phyloP scores from a whole-genome alignment of 1,140 invertebrate species.

The Cherax destructor region DNA sequence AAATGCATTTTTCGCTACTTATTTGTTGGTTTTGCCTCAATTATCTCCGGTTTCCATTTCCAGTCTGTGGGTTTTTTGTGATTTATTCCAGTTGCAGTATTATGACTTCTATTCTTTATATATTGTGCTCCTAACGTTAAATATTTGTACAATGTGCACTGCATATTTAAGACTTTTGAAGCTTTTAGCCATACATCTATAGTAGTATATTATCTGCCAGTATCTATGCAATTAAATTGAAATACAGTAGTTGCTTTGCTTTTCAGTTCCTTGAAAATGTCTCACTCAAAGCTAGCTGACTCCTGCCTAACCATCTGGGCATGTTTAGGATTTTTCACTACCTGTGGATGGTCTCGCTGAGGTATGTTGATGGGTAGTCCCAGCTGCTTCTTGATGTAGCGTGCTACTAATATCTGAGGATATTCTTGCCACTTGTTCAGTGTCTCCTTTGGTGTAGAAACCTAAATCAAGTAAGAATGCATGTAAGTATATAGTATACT shows the following conservation, averaged over 20 bases:
- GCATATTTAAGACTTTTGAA: not conserved
- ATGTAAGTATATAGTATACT: not conserved
- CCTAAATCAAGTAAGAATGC: constrained; percentile 74
- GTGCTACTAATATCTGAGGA: constrained; percentile 90
- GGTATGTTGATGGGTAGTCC: constrained; percentile 79
- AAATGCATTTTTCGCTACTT: too few species aligned
- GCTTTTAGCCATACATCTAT: not conserved
- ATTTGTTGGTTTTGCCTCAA: too few species aligned
- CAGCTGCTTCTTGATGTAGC: constrained; percentile 90
- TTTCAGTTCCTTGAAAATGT: not conserved
- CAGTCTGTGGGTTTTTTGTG: too few species aligned
- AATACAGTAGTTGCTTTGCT: not conserved
- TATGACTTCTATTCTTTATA: not conserved
- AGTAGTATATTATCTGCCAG: not conserved
- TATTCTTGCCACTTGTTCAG: constrained; percentile 94
- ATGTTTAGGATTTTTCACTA: constrained; percentile 87
- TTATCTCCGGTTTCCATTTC: too few species aligned
- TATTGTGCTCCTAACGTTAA: not conserved
- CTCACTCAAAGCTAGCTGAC: constrained; percentile 87
- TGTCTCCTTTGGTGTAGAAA: constrained; percentile 90
- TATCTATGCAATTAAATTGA: not conserved
- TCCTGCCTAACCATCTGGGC: constrained; percentile 93
- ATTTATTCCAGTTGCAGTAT: too few species aligned
- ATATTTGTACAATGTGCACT: too few species aligned
- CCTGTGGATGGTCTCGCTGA: constrained; percentile 72